Evolutionary conservation across 2,797 vertebrate species (phyloP).

Genomic region (Premnoplex brunnescens): DNA sequence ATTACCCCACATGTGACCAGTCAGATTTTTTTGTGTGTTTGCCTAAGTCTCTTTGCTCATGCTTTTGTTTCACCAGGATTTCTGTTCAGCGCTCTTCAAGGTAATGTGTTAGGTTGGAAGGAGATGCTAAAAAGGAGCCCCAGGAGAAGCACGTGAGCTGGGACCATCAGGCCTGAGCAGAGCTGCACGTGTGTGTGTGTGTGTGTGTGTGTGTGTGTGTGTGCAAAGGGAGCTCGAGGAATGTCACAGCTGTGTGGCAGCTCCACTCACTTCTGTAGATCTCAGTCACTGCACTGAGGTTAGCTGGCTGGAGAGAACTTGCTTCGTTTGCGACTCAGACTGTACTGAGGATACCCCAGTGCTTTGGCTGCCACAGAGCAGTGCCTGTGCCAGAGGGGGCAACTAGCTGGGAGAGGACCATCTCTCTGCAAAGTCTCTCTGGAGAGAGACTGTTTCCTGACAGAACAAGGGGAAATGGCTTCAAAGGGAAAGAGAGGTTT

Average conservation of each 20-base stretch:
- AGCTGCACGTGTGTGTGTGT: neutral
- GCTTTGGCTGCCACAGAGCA: neutral
- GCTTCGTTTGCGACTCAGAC: neutral
- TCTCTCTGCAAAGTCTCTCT: neutral
- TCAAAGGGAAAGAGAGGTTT: neutral
- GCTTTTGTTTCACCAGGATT: neutral
- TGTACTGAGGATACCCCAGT: neutral
- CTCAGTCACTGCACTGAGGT: neutral
- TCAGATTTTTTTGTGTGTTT: neutral
- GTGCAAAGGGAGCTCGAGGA: neutral
- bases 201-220: accelerated
- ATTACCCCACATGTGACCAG: neutral
- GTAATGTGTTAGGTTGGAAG: neutral
- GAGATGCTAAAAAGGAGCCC: neutral
- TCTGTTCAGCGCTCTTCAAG: neutral
- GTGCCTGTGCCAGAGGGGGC: neutral
- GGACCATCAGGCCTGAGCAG: neutral
- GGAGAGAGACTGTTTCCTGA: neutral
- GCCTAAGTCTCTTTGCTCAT: neutral
- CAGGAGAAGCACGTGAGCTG: accelerated
- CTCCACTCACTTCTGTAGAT: neutral
- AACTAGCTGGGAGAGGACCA: neutral
- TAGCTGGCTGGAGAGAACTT: neutral
- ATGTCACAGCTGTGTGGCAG: neutral
- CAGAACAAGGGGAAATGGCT: neutral